A percentile compares a stretch with the other conserved stretches of the same genome.
Conservation (phyloP, 1,140 invertebrate species). For the Nilaparvata lugens region DNA sequence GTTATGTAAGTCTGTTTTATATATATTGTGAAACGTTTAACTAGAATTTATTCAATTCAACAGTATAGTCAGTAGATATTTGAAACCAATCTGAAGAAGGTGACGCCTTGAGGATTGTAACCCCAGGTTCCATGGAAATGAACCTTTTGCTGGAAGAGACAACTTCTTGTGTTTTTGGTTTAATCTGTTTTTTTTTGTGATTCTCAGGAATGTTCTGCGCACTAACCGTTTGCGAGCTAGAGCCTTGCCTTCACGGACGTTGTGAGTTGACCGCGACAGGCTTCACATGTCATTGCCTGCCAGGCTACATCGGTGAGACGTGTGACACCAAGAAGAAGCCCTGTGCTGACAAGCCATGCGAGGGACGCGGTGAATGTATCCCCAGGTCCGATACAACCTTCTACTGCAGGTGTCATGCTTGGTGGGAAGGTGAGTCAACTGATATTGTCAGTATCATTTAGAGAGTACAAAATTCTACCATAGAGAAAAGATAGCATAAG, state of each 20-base stretch:
- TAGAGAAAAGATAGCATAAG: no score
- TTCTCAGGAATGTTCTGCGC: slow-evolving; percentile 54
- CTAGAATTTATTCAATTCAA: no score
- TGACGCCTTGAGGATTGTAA: no score
- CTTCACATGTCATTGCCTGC: slow-evolving; percentile 48
- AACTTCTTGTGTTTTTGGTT: no score
- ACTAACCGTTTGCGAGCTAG: slow-evolving; percentile 56
- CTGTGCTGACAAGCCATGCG: slow-evolving; percentile 59
- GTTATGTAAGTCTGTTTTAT: no score
- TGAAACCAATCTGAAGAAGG: no score
- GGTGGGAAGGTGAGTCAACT: slow-evolving; percentile 51
- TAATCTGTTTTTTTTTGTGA: neutral
- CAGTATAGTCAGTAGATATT: no score
- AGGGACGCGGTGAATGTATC: slow-evolving; percentile 54
- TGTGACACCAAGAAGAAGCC: slow-evolving; percentile 55
- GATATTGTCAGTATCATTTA: no score
- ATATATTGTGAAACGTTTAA: no score
- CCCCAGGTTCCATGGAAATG: no score
- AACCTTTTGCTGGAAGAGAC: no score
- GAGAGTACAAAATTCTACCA: no score
- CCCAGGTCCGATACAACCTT: slow-evolving; percentile 49
- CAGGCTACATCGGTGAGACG: slow-evolving; percentile 50
- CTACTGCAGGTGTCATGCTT: slow-evolving; percentile 58
- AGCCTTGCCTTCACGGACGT: slow-evolving; percentile 58
- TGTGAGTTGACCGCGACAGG: slow-evolving; percentile 47